Evolutionary conservation across 1,140 invertebrate genomes (phyloP).

Genomic region (Bombyx mori): DNA sequence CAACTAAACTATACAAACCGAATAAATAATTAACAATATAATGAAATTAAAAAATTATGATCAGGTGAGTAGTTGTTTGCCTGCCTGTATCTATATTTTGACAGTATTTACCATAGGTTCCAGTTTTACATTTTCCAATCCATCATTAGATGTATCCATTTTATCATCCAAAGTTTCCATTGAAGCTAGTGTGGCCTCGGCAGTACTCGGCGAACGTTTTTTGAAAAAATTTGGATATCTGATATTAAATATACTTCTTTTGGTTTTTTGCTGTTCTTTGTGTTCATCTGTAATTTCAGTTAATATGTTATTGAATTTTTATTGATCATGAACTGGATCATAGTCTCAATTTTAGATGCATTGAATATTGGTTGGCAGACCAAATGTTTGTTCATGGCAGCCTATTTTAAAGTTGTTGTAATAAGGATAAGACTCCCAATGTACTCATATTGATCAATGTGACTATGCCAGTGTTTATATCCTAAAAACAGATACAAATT

Average conservation of each 20-base stretch:
- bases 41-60: too few relatives aligned
- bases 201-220: constrained; percentile 40
- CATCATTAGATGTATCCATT: constrained; percentile 73
- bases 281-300: constrained; percentile 30
- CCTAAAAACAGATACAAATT: too few relatives aligned
- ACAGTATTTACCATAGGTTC: constrained; percentile 56
- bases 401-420: too few relatives aligned
- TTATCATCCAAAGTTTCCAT: constrained; percentile 83
- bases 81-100: constrained; percentile 8
- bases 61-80: background rate
- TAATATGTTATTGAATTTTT: too few relatives aligned
- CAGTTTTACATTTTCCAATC: constrained; percentile 79
- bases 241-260: constrained; percentile 40
- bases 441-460: too few relatives aligned
- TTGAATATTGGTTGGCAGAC: background rate
- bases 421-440: background rate
- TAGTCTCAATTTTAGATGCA: too few relatives aligned
- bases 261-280: constrained; percentile 7
- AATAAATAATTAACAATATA: too few relatives aligned
- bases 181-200: constrained; percentile 79
- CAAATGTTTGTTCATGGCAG: background rate
- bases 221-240: constrained; percentile 59
- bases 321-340: too few relatives aligned
- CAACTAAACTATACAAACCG: too few relatives aligned
- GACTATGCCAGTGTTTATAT: too few relatives aligned